These are phyloP conservation scores for Lepidochitona cinerea DNA, from an alignment of 2,888 invertebrate genomes.

Conservation along the genomic window DNA sequence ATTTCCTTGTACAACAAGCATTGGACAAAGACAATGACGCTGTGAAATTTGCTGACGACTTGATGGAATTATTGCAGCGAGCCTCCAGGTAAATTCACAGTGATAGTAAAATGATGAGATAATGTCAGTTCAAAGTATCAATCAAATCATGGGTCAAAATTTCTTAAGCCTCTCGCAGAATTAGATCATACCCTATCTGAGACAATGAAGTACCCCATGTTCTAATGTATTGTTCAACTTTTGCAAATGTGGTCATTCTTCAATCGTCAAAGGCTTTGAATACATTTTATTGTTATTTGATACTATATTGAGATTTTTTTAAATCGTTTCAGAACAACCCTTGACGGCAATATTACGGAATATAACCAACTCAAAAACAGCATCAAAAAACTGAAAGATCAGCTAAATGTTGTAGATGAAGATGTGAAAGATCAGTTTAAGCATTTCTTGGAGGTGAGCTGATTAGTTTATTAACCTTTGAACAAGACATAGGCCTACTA, in stretches of 20 bases:
- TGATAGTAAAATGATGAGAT: too few relatives aligned
- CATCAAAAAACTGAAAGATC: slow-evolving; percentile 84
- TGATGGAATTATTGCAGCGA: slow-evolving; percentile 60
- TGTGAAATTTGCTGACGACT: slow-evolving; percentile 69
- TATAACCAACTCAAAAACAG: slow-evolving; percentile 85
- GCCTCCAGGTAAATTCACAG: slow-evolving; percentile 55
- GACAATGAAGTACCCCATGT: too few relatives aligned
- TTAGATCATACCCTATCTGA: too few relatives aligned
- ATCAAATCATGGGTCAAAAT: too few relatives aligned
- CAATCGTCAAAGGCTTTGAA: too few relatives aligned
- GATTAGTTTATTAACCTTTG: too few relatives aligned
- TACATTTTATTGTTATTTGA: not conserved
- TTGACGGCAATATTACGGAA: slow-evolving; percentile 90
- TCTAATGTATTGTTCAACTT: too few relatives aligned
- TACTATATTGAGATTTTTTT: not conserved
- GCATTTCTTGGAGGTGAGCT: slow-evolving; percentile 83
- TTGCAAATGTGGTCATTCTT: too few relatives aligned
- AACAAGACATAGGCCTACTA: too few relatives aligned
- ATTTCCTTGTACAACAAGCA: slow-evolving; percentile 87
- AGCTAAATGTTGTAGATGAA: slow-evolving; percentile 83
- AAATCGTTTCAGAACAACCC: slow-evolving; percentile 79
- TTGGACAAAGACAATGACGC: slow-evolving; percentile 65
- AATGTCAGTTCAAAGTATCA: too few relatives aligned
- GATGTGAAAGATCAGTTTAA: slow-evolving; percentile 92
- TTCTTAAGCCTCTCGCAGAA: too few relatives aligned